Evolutionary conservation across 2,113 vertebrate species (phyloP).

Genomic region (Triplophysa siluroides): DNA sequence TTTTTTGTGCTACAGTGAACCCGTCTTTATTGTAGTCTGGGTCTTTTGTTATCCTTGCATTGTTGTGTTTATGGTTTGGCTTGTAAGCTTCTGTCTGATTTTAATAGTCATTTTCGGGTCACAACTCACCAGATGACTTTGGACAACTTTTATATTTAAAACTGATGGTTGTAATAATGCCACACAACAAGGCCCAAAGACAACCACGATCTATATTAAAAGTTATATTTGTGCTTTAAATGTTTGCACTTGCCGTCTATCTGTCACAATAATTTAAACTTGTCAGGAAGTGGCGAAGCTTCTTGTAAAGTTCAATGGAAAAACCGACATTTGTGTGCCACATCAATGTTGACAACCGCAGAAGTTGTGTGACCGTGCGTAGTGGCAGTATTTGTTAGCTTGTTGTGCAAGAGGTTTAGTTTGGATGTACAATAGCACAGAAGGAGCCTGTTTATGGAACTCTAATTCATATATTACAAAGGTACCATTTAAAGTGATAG

Average conservation of each 20-base stretch:
- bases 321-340: background rate
- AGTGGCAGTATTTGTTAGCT: background rate
- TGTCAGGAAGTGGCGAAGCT: background rate
- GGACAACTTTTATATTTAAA: slow-evolving; percentile 2
- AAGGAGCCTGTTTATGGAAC: no score
- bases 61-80: no score
- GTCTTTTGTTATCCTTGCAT: no score
- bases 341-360: slow-evolving; percentile 1
- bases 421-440: background rate
- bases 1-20: no score
- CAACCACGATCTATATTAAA: no score
- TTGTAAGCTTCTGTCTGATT: no score
- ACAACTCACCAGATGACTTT: background rate
- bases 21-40: no score
- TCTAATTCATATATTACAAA: no score
- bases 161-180: background rate
- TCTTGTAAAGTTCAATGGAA: slow-evolving; percentile 25
- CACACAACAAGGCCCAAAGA: no score
- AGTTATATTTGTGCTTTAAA: background rate
- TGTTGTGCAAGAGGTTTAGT: background rate
- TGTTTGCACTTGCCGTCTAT: background rate
- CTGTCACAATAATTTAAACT: background rate
- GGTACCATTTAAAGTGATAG: no score
- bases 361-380: background rate
- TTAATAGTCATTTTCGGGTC: no score